Evolutionary conservation across 2,797 vertebrate species (phyloP), one percentile per base, ranked within the genome.

Genomic region (Pangasius krempfi): DNA sequence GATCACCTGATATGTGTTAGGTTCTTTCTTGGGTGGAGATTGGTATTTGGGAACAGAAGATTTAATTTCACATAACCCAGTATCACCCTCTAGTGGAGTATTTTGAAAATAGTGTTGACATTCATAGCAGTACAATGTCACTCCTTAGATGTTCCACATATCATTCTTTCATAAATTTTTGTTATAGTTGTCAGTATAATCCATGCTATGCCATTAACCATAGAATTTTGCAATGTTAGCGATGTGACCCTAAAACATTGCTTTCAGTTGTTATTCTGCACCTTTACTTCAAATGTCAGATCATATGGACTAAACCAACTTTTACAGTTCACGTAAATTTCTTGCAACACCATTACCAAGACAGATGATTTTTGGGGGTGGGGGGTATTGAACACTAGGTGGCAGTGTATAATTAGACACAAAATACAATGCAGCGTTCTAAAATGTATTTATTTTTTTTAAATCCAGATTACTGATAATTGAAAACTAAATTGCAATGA

Each of bases 371-470:
- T 27, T 52, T 64, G 10, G 25, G 25, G 9, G 62, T 64, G 9
- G 9, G 25, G 60, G 25, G 25, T 1, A 1, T 44, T 18, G 27
- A 92, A 90, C 89, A 92, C 89, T 86, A 90, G 92, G 90, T 90
- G 90, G 89, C 90, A 92, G 70, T 85, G 72, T 85, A 86, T 88
- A 92, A 90, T 90, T 91, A 90, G 91, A 89, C 83, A 91, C 66
- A 5, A 82, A 92, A 92, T 64, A 88, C 93, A 93, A 94, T 93
- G 93, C 89, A 33, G 75, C 50, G 92, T 88, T 91, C 93, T 44
- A 86, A 84, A 58, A 64, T 75, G 54, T 14, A 14, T 47, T 66
- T 5, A 47, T 60, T 70, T 56, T 47, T 86, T 86, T 54, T 54
- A 60, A n/a, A 84, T 33, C 8, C 5, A 12, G 47, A 50, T 70